Evolutionary conservation across 2,888 invertebrate species (phyloP).

Genomic region (Cantharis rufa): DNA sequence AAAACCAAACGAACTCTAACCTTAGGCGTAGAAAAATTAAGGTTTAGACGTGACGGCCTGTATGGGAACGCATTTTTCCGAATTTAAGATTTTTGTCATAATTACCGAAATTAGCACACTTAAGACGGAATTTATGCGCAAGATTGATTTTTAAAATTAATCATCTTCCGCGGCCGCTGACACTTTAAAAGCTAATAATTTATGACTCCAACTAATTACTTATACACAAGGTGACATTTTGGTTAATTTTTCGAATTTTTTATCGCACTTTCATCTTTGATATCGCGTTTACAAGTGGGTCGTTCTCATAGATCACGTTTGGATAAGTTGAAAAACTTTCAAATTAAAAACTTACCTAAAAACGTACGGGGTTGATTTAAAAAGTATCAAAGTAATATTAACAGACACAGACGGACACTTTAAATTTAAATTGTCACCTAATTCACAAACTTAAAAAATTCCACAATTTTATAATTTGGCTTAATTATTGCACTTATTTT

Average conservation of each 20-base stretch:
- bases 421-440: neutral
- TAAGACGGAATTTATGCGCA: neutral
- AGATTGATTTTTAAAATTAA: neutral
- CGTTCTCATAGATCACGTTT: neutral
- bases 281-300: neutral
- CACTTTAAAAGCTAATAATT: neutral
- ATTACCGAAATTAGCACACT: neutral
- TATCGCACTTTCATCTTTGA: constrained; percentile 1
- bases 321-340: neutral
- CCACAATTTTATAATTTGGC: neutral
- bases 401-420: neutral
- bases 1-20: neutral
- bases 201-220: neutral
- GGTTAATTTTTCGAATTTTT: neutral
- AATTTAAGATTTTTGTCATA: neutral
- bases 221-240: neutral
- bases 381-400: neutral
- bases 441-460: neutral
- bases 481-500: neutral
- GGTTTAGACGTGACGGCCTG: neutral
- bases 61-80: neutral
- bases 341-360: neutral
- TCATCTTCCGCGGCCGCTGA: neutral
- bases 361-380: too few species aligned
- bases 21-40: neutral